Base-by-base conservation (phyloP, 2,888 invertebrate genomes). In the Actias luna region DNA sequence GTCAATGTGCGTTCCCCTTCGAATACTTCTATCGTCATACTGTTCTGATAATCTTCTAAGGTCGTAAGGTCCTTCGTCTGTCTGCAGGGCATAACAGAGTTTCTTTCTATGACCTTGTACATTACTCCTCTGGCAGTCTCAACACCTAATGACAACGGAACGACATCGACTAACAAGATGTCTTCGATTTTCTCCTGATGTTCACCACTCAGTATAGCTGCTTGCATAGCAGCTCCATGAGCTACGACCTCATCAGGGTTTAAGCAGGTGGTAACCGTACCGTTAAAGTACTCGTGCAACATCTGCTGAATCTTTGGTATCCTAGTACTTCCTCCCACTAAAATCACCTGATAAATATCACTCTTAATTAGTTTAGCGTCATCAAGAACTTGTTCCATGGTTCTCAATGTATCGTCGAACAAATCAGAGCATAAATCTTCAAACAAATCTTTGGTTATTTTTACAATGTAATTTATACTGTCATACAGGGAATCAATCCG, bases 191-290 rank as follows among this genome's bases (percentile, higher is more conserved):
- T 78, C 16, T 77, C 67, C 61, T 83, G 76, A 16, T 64, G 62
- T 33, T 83, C 69, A 0, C 85, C 85, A 18, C 72, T 78, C 2
- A 89, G 50, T 8, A 84, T 70, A 0, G 88, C 89, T 0, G 88
- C 89, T 71, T 88, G 87, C 1, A 90, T 82, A 0, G 89, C 89
- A 4, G 89, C 89, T 0, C 89, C 89, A 29, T 76, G 78, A 0
- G 89, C 89, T 0, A 89, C 83, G 1, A 86, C 87, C 63, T 90
- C 89, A 27, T 90, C 89, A 0, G 88, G 88, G 31, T 90, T 89
- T 0, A 87, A 67, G 12, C 82, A 82, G 0, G 76, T 75, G 0
- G 77, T 79, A 27, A 88, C 66, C 2, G 71, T 66, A 22, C 79
- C 81, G n/a, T 74, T 71, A 58, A 89, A 89, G 65, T 77, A 84